Percentiles rank a stretch among this genome's conserved stretches.
Conservation (phyloP, 1,140 invertebrate genomes). For the Drosophila santomea region DNA sequence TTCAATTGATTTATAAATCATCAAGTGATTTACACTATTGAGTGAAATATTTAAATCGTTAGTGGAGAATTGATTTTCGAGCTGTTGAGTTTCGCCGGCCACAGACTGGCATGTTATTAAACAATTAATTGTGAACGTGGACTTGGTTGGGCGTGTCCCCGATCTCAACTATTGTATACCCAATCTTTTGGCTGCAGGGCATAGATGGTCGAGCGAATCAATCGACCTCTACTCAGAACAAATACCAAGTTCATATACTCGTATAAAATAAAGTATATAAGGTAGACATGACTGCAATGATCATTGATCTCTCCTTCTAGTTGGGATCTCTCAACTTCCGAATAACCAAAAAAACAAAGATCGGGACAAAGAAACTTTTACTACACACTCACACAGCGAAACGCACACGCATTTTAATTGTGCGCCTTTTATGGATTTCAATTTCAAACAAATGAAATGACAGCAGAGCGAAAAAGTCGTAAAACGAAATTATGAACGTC, state of each 20-base stretch:
- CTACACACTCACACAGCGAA: slow-evolving; percentile 32
- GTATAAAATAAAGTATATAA: too few relatives aligned
- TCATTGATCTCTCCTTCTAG: slow-evolving; percentile 29
- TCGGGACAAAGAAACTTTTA: slow-evolving; percentile 62
- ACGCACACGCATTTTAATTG: slow-evolving; percentile 70
- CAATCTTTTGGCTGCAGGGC: slow-evolving; percentile 26
- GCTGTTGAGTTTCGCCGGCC: slow-evolving; percentile 19
- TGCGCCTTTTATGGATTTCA: slow-evolving; percentile 80
- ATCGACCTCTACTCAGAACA: background rate
- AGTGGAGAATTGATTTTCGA: slow-evolving; percentile 39
- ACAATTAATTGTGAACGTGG: slow-evolving; percentile 62
- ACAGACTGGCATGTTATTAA: slow-evolving; percentile 63
- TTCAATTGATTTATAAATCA: slow-evolving; percentile 79
- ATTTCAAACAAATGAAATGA: slow-evolving; percentile 82
- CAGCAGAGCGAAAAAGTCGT: slow-evolving; percentile 68
- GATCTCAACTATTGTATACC: slow-evolving; percentile 30
- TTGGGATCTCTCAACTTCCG: slow-evolving; percentile 62
- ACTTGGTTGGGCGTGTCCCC: slow-evolving; percentile 62
- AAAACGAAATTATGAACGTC: slow-evolving; percentile 81
- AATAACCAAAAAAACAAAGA: slow-evolving; percentile 46
- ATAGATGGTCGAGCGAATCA: background rate
- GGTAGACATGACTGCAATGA: background rate
- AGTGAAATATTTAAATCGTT: slow-evolving; percentile 50
- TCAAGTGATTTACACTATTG: slow-evolving; percentile 64
- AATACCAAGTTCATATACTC: background rate